Base-by-base conservation (phyloP, 2,113 vertebrate species). In the Struthidea cinerea region DNA sequence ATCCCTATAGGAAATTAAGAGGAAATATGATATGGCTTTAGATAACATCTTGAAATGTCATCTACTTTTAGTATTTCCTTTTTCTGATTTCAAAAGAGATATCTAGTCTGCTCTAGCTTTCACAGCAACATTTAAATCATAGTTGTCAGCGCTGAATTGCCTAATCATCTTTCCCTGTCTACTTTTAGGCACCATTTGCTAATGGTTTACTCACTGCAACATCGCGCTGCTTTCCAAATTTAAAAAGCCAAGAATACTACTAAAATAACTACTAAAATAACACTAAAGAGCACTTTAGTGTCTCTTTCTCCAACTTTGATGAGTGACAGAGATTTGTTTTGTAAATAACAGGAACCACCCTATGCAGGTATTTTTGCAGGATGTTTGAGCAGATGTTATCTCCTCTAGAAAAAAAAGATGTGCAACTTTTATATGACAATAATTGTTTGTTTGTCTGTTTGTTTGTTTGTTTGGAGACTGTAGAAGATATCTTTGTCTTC, bases 221-320 rank as follows among this genome's bases (percentile, higher is more conserved):
- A 65, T 84, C 13, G 4, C 82, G 35, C 35, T 87, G 23, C 23
- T 90, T 96, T 93, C 91, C 67, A 84, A 75, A 74, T 90, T 67
- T 92, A 93, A 78, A 95, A 89, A 89, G 22, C 14, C 32, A 94
- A 81, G 56, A 87, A 70, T 74, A 67, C 16, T 87, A 75, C 39
- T 64, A 75, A 89, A 93, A 95, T 69, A 84, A 76, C 30, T 89
- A 75, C 37, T 67, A 65, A 91, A 94, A 92, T 76, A 86, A 14
- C 46, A 73, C 11, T 53, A 37, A 68, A 68, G 35, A 86, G 5
- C 21, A 53, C 41, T 49, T 49, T 80, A 56, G 35, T 64, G 5
- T 67, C 35, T 92, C n/a, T 55, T 79, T 78, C 11, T 97, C 9
- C 28, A 63, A 35, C 50, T 84, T 73, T 27, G 30, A 15, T 75